These are phyloP conservation scores for Pseudomyrmex pallidus DNA, from an alignment of 1,140 invertebrate genomes.

Conservation along the genomic window DNA sequence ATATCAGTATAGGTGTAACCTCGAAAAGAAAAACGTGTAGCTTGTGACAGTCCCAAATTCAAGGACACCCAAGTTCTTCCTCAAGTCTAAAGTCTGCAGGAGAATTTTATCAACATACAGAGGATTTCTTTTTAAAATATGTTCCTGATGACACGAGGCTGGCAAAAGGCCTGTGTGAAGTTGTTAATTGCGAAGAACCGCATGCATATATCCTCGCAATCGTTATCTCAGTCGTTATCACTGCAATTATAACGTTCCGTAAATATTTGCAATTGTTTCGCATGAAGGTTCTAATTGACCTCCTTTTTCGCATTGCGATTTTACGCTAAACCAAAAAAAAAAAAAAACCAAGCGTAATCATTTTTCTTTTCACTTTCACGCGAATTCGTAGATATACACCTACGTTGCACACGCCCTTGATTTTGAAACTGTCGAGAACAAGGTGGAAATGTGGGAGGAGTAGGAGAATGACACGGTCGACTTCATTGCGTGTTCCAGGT, in stretches of 20 bases:
- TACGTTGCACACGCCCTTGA: background rate
- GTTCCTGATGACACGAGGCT: no score
- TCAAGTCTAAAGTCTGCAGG: no score
- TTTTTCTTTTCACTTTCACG: background rate
- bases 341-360: no score
- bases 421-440: background rate
- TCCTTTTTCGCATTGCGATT: background rate
- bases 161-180: no score
- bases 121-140: no score
- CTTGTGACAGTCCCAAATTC: background rate
- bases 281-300: no score
- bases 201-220: no score
- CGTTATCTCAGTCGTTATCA: no score
- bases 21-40: background rate
- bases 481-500: conserved; percentile 3
- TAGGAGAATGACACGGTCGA: background rate
- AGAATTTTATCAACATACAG: no score
- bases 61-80: no score
- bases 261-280: background rate
- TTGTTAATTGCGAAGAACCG: no score
- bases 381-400: background rate
- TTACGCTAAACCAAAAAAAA: background rate
- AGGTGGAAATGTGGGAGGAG: no score
- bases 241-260: background rate
- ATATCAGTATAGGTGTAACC: background rate